Evolutionary conservation across 2,113 vertebrate species (phyloP).

Genomic region (Leptodactylus fuscus): DNA sequence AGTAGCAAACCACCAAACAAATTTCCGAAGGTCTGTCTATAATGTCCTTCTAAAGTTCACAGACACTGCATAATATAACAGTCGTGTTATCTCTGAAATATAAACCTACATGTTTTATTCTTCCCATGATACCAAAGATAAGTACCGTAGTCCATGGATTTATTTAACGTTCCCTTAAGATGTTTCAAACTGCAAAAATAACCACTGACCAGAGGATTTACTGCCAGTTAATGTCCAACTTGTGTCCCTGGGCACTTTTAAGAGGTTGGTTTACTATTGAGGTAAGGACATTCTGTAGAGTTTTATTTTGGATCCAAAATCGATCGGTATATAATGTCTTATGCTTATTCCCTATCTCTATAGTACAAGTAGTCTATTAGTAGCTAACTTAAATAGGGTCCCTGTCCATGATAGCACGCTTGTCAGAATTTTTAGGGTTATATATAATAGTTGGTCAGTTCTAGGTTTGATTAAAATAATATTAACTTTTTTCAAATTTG

Average conservation of each 20-base stretch:
- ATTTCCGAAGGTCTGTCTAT: neutral
- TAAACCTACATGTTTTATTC: slow-evolving; percentile 40
- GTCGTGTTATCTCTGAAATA: slow-evolving; percentile 32
- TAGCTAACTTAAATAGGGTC: neutral
- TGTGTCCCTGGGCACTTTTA: slow-evolving; percentile 48
- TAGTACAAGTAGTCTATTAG: slow-evolving; percentile 10
- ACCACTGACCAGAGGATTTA: slow-evolving; percentile 51
- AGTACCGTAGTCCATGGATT: slow-evolving; percentile 41
- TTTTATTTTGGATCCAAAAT: slow-evolving; percentile 45
- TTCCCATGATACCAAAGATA: slow-evolving; percentile 38
- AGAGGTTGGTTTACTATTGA: slow-evolving; percentile 53
- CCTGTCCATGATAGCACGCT: neutral
- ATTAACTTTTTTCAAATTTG: too few species aligned
- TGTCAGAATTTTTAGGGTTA: neutral
- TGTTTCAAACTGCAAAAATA: slow-evolving; percentile 53
- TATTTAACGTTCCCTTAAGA: slow-evolving; percentile 54
- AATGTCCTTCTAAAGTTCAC: slow-evolving; percentile 29
- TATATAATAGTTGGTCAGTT: neutral
- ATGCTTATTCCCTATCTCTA: neutral
- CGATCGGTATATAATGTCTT: slow-evolving; percentile 30
- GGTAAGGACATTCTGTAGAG: slow-evolving; percentile 42
- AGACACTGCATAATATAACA: slow-evolving; percentile 16
- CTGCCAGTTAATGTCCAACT: slow-evolving; percentile 45
- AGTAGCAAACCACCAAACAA: neutral
- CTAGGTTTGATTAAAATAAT: neutral